These are phyloP conservation scores for Pelvicachromis taeniatus DNA, from an alignment of 2,113 vertebrate species.

Conservation along the genomic window DNA sequence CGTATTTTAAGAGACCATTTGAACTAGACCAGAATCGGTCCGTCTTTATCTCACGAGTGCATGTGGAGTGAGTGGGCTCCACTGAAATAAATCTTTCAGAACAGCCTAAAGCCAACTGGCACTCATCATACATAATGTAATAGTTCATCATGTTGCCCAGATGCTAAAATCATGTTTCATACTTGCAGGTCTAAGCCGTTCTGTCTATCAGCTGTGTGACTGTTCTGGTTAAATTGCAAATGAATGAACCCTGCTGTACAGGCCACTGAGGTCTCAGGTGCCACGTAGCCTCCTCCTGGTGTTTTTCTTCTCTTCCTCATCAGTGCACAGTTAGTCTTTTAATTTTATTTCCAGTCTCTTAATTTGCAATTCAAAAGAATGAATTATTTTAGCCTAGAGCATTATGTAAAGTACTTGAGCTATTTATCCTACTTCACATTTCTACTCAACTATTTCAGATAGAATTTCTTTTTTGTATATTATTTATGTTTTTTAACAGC, in stretches of 20 bases:
- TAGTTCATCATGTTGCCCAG: conserved; percentile 45
- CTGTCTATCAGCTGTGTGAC: conserved; percentile 2
- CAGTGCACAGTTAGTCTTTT: background rate
- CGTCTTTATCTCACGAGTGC: conserved; percentile 31
- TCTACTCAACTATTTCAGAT: background rate
- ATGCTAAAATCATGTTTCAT: conserved; percentile 37
- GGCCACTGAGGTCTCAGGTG: background rate
- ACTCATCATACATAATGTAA: conserved; percentile 60
- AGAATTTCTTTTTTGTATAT: background rate
- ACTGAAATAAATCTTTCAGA: conserved; percentile 65
- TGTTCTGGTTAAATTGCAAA: background rate
- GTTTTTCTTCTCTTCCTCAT: background rate
- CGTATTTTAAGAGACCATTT: conserved; percentile 21
- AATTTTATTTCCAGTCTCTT: background rate
- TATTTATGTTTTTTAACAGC: background rate
- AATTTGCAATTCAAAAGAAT: background rate
- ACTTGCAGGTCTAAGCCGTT: background rate
- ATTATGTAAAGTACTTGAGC: background rate
- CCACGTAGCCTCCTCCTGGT: background rate
- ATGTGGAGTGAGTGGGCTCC: conserved; percentile 51
- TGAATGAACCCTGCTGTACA: background rate
- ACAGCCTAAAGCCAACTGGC: conserved; percentile 59
- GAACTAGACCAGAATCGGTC: conserved; percentile 18
- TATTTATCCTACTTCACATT: background rate
- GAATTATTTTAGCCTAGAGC: background rate